These are phyloP conservation scores for Tenthredo scrophulariae DNA, from an alignment of 2,888 invertebrate genomes.

Conservation along the genomic window DNA sequence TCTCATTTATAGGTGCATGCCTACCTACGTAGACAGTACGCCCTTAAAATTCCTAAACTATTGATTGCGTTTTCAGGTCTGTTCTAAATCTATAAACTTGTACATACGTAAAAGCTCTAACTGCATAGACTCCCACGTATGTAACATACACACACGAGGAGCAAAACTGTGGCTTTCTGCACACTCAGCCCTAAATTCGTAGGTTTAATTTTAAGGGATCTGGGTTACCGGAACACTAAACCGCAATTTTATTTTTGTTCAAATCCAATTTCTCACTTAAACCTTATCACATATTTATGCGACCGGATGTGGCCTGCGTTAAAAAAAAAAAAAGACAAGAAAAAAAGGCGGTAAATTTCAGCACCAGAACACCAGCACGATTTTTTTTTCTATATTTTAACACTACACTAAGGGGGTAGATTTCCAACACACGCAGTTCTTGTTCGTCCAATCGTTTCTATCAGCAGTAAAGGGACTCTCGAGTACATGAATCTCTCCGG, in stretches of 20 bases:
- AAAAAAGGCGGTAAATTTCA: not conserved
- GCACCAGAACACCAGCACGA: not conserved
- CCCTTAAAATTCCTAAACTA: slow-evolving; percentile 1
- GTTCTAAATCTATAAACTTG: slow-evolving; percentile 19
- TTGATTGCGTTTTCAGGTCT: slow-evolving; percentile 19
- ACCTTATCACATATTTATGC: slow-evolving; percentile 27
- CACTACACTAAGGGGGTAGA: no score
- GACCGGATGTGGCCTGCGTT: not conserved
- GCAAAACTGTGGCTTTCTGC: not conserved
- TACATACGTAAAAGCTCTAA: not conserved
- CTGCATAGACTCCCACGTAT: not conserved
- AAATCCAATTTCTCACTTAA: slow-evolving; percentile 40
- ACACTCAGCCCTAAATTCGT: not conserved
- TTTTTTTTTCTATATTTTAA: no score
- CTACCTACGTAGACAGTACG: not conserved
- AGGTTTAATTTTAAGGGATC: slow-evolving; percentile 2
- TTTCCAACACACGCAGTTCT: no score
- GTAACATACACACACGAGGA: not conserved
- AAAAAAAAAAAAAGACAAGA: not conserved
- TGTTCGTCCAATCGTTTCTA: no score
- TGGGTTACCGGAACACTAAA: slow-evolving; percentile 43
- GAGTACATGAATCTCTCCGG: no score
- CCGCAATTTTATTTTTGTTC: not conserved
- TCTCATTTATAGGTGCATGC: not conserved
- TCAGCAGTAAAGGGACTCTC: no score